Conservation (phyloP, 1,140 invertebrate genomes). For the Listronotus oregonensis region DNA sequence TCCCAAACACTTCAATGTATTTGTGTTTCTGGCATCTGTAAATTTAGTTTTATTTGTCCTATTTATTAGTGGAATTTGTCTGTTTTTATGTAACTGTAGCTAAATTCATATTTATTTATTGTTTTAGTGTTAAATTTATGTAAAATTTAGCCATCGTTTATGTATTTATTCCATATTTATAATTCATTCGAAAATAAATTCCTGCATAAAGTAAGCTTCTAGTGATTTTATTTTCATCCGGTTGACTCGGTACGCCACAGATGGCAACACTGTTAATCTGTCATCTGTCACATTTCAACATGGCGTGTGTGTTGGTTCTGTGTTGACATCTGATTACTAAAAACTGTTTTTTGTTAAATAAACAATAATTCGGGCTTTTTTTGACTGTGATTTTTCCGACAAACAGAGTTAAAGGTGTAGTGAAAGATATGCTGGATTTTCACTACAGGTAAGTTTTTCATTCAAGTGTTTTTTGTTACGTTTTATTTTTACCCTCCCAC, state of each 20-base stretch:
- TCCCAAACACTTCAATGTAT: not conserved
- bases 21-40: too few relatives aligned
- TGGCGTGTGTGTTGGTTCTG: slow-evolving; percentile 17
- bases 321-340: slow-evolving; percentile 30
- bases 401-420: not conserved
- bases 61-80: not conserved
- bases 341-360: slow-evolving; percentile 19
- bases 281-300: slow-evolving; percentile 20
- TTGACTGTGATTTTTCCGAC: not conserved
- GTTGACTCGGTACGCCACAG: not conserved
- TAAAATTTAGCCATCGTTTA: not conserved
- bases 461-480: slow-evolving; percentile 12
- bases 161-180: not conserved
- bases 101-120: slow-evolving; percentile 15
- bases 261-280: not conserved
- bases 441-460: slow-evolving; percentile 16
- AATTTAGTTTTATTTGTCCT: not conserved
- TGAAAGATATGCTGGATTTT: not conserved
- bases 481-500: slow-evolving; percentile 34
- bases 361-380: not conserved
- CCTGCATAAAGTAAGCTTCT: not conserved
- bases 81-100: not conserved
- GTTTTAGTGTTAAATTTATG: slow-evolving; percentile 3
- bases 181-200: slow-evolving; percentile 11
- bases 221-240: not conserved